Base-by-base conservation (phyloP, 2,888 invertebrate species). In the Aphidoletes aphidimyza region DNA sequence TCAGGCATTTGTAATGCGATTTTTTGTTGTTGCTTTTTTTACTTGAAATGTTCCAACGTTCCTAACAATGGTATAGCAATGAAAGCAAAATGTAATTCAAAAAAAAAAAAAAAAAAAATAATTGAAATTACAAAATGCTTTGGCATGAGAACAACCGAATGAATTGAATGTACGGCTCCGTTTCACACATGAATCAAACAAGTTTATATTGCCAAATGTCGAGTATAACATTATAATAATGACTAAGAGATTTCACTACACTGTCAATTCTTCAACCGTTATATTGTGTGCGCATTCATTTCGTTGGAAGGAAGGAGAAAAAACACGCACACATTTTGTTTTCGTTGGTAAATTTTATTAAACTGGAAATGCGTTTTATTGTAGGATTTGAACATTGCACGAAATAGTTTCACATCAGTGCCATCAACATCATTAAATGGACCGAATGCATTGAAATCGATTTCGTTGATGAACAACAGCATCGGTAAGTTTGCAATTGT, bases 381-480 rank as follows among this genome's bases (percentile, higher is more conserved):
- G 90, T 26, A 96, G 94, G 94, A 96, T 88, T 91, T 97, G 84
- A 93, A 94, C 87, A 91, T 97, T 88, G 95, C 96, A 88, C 92
- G 94, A 85, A 97, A 97, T 89, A 94, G 94, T 88, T 91, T 97
- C 87, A 92, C 92, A 69, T 90, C 91, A 17, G 93, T 96, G 39
- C 97, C 97, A 19, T 94, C 94, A 39, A 92, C 93, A 49, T 95
- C 96, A 0, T 90, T 97, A 34, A 96, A 96, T 88, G 96, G 96
- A 47, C 96, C 97, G 11, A 93, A 91, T 87, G 92, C 93, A 37
- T 91, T 97, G 85, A 92, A 92, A 88, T 91, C 94, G 86, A 91
- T 97, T 45, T 94, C 96, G 0, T 90, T 97, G 85, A 92, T 93
- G 87, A 92, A 93, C 87, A 97, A 97, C 89, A 92, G 94, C 89